Evolutionary conservation across 2,888 invertebrate genomes (phyloP), one percentile per base, ranked within the genome.

Genomic region (Drosophila yooni): DNA sequence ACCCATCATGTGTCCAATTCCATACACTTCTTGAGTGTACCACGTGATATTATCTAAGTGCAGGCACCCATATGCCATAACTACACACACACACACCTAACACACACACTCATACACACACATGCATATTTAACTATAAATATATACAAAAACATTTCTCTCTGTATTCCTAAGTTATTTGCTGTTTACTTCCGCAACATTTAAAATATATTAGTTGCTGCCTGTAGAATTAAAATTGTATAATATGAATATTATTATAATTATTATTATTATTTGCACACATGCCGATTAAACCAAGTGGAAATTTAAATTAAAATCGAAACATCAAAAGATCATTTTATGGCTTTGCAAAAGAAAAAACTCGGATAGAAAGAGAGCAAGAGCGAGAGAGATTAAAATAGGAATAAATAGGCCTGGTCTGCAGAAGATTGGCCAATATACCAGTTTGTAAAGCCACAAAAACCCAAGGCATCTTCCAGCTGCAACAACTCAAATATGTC

Each of bases 1-100:
- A 95, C 95, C 82, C 95, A 95, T 91, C 95, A 95, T 93, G 96
- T 96, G 90, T 96, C 96, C 48, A 97, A 97, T 94, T 95, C 96
- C 66, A 93, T 97, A 90, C 95, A 96, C 94, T 96, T 96, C 92
- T 95, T 97, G 82, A 95, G 95, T 82, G 95, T 96, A 76, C 96
- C 96, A 72, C 94, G 94, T 91, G 95, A 95, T 94, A 94, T 95
- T 83, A 96, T 96, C 92, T 96, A 94, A 85, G 70, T 66, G 66
- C 56, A 59, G 70, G 63, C 54, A 51, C 52, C 27, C 15, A 27
- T 21, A 63, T 58, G 54, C 58, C 79, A 60, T 43, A 57, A 62
- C 59, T 11, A 59, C 29, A 58, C 34, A 67, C 21, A 54, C 38
- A 54, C 38, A 64, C n/a, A 31, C 31, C 31, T 31, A 31, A 31